Evolutionary conservation across 2,888 invertebrate species (phyloP).

Genomic region (Nephrotoma appendiculata): DNA sequence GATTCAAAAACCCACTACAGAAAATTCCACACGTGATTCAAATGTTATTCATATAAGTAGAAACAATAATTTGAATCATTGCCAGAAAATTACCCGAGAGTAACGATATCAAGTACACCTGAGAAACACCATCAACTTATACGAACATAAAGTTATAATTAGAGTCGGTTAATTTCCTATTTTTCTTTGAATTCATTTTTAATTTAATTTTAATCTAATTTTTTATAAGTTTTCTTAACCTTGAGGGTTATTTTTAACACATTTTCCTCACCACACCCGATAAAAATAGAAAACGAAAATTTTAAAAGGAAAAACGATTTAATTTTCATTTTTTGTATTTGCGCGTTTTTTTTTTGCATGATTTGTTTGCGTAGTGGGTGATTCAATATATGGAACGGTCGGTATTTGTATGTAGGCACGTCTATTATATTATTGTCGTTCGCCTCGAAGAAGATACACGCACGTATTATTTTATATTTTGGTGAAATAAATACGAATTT

Average conservation of each 20-base stretch:
- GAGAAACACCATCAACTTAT: background rate
- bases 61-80: background rate
- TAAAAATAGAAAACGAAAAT: background rate
- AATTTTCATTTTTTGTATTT: background rate
- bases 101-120: background rate
- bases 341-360: background rate
- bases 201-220: background rate
- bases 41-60: background rate
- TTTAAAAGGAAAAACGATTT: background rate
- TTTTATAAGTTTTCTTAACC: background rate
- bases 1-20: background rate
- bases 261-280: background rate
- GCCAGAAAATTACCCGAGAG: background rate
- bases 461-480: too few relatives aligned
- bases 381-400: background rate
- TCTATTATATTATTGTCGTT: background rate
- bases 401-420: background rate
- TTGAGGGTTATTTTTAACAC: background rate
- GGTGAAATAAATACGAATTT: background rate
- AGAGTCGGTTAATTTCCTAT: background rate
- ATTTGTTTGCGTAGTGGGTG: background rate
- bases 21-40: background rate
- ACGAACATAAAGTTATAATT: background rate
- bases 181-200: background rate
- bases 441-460: background rate